Percentiles rank a stretch among this genome's conserved stretches.
Evolutionary conservation across 2,113 vertebrate species (phyloP).

Genomic region (Bos taurus): ARS-UCD2.0 NC_037330.1:95403501-95404000

Average conservation of each 20-base stretch:
- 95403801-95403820: not conserved
- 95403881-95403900: not conserved
- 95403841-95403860: not conserved
- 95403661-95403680: not conserved
- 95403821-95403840: not conserved
- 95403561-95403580: not conserved
- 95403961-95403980: not conserved
- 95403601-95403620: not conserved
- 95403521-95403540: not conserved
- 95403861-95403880: not conserved
- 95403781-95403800: not conserved
- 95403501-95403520: not conserved
- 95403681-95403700: not conserved
- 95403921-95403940: slow-evolving; percentile 8
- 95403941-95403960: slow-evolving; percentile 8
- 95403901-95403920: slow-evolving; percentile 55
- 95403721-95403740: not conserved
- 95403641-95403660: not conserved
- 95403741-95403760: not conserved
- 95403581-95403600: not conserved
- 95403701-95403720: not conserved
- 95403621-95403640: not conserved
- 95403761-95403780: not conserved
- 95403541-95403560: not conserved
- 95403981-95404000: not conserved